Base-by-base conservation (phyloP, 2,888 invertebrate species). In the Callyntrura guangdongensis region DNA sequence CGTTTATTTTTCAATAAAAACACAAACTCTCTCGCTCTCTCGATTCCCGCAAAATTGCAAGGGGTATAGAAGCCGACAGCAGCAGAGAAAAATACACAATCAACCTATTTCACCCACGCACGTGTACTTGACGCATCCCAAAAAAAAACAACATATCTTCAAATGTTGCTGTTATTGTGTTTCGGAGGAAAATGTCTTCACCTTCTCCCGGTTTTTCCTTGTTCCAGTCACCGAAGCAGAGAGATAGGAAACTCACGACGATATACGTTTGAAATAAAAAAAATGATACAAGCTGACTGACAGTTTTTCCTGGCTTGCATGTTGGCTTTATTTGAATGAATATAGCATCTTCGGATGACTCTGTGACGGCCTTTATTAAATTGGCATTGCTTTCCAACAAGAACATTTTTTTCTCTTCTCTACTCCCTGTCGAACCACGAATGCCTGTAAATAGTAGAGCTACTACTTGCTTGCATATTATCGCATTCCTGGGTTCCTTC, bases 1-100 rank as follows among this genome's bases (percentile, higher is more conserved):
- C 72, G 72, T 47, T 72, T 72, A 72, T 45, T 72, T 72, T 72
- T 72, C 72, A 72, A 72, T 72, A 72, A 72, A 72, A 47, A 36
- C 47, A 36, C 36, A 72, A 36, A 72, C 36, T n/a, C n/a, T n/a
- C n/a, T n/a, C n/a, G n/a, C n/a, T n/a, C 36, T 72, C 36, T n/a
- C 4, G 6, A 27, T 67, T 12, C 27, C 1, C 67, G 25, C 6
- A 12, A 36, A 36, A 36, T 36, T 36, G 6, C 36, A 2, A 2
- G 56, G 56, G 14, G 56, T 17, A 8, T 17, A 8, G 56, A 1
- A 56, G 56, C 56, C 1, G 2, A 56, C 56, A 5, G 17, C 56
- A 56, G 14, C 56, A 14, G n/a, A 56, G 14, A n/a, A 56, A 56
- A n/a, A 56, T 56, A 14, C n/a, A n/a, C n/a, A n/a, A n/a, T n/a